Base-by-base conservation (phyloP, 2,888 invertebrate species). In the Polyommatus iphigenia region DNA sequence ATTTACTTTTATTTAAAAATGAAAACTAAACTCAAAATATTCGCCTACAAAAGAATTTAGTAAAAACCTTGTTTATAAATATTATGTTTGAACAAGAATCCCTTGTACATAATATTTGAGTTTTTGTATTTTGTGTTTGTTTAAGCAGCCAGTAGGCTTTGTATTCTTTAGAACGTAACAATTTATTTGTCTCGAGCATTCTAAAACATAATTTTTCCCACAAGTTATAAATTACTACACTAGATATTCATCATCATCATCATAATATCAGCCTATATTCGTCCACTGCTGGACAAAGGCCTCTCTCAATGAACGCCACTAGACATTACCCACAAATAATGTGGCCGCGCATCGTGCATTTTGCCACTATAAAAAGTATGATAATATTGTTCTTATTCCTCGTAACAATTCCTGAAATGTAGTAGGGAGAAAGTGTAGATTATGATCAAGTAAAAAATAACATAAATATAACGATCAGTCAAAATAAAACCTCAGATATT, bases 401-500 rank as follows among this genome's bases (percentile, higher is more conserved):
- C 0, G 15, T 54, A 18, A 41, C 10, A 41, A 41, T 41, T 41
- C 41, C 8, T 50, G 15, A 15, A 13, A 24, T 24, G 24, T 15
- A 50, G 15, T 50, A 15, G 13, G 3, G 10, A 50, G 4, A 50
- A 50, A 15, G 50, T 50, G 15, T 15, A 50, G 50, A 50, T n/a
- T n/a, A n/a, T 50, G 15, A 15, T 41, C 36, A 46, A 46, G 13
- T 46, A 46, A 50, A 13, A 59, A 59, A 59, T 24, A 59, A 59
- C 0, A 3, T 20, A 57, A 62, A 62, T 13, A 20, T 62, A 24
- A 13, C 7, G 59, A 13, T 29, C 4, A 24, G 13, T 24, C 3
- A 67, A 67, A 67, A 24, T 15, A 67, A 24, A 67, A 67, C 24
- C 24, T 67, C 54, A 54, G 54, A 67, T 67, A 67, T 29, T 62